Evolutionary conservation across 2,888 invertebrate genomes (phyloP).

Genomic region (Rhagonycha fulva): DNA sequence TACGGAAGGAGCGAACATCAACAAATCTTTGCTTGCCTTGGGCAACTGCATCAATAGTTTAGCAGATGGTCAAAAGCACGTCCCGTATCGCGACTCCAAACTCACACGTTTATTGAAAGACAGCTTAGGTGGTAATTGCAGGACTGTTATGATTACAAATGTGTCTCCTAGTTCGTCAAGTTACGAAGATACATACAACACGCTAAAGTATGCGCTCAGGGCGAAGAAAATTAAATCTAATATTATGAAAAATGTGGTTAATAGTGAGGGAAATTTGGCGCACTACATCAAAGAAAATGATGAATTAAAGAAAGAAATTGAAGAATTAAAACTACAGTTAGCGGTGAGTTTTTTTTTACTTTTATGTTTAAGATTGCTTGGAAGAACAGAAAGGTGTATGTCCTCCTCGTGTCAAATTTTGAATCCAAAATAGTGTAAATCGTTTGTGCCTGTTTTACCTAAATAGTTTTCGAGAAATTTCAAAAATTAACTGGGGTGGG

Average conservation of each 20-base stretch:
- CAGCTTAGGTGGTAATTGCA: slow-evolving; percentile 90
- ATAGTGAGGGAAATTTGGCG: slow-evolving; percentile 69
- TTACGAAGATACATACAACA: slow-evolving; percentile 93
- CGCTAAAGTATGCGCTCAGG: slow-evolving; percentile 82
- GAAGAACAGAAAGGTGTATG: background rate
- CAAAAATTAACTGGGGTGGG: no score
- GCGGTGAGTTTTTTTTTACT: slow-evolving; percentile 1
- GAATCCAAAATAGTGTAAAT: no score
- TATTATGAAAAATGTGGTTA: slow-evolving; percentile 72
- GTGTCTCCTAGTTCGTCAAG: slow-evolving; percentile 77
- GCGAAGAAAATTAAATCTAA: slow-evolving; percentile 80
- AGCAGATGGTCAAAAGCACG: slow-evolving; percentile 81
- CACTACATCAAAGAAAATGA: slow-evolving; percentile 75
- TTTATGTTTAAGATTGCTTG: no score
- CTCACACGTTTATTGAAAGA: slow-evolving; percentile 88
- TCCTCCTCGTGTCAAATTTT: no score
- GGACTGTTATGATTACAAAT: slow-evolving; percentile 93
- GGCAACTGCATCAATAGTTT: slow-evolving; percentile 89
- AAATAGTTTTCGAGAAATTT: no score
- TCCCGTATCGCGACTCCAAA: slow-evolving; percentile 91
- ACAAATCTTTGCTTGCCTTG: slow-evolving; percentile 85
- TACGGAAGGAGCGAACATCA: slow-evolving; percentile 93
- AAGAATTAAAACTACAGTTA: slow-evolving; percentile 24
- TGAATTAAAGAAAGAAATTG: slow-evolving; percentile 56
- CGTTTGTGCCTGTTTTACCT: no score